Evolutionary conservation across 2,797 vertebrate genomes (phyloP), one percentile per base, ranked within the genome.

Genomic region (Poecilia gillii): DNA sequence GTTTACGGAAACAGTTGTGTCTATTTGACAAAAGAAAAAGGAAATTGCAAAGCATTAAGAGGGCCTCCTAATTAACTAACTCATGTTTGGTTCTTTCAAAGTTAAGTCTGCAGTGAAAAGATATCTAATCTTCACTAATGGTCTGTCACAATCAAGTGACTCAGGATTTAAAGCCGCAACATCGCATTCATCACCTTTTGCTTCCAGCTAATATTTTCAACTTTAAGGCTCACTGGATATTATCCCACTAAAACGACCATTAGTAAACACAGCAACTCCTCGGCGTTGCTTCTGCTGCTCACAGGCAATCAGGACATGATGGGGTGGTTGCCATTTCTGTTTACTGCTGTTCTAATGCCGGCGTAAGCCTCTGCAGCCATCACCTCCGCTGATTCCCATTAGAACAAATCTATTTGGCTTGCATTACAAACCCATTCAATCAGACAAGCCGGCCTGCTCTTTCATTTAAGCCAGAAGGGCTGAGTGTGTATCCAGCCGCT

Each of bases 371-470:
- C 85, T 59, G 87, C 88, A 82, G 88, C 84, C 87, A 73, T 85
- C 90, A 79, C 89, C 53, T 79, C 87, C 81, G 85, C 88, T 74
- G 88, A 92, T 88, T 94, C 91, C 92, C 92, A 90, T 92, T 91
- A 91, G 90, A 92, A 91, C 91, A 91, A 90, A 92, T 90, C 91
- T 92, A 91, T 93, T 94, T 93, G 90, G 92, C 91, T 93, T 87
- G 90, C 85, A 91, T 92, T 92, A 93, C 91, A 90, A 93, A 92
- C 88, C 89, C 92, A 91, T 93, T 92, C 91, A 91, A 90, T 94
- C 91, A 91, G 77, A 80, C 68, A 87, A 83, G 81, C 81, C 80
- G 14, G 84, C 87, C 85, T 81, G 90, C 89, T 79, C 90, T 91
- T 87, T 87, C 76, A 43, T 83, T 88, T 82, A 85, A 85, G 84